Percentiles rank a stretch among this genome's conserved stretches.
These are phyloP conservation scores for Labeo catla DNA, from an alignment of 2,113 vertebrate genomes.

Conservation along the genomic window DNA sequence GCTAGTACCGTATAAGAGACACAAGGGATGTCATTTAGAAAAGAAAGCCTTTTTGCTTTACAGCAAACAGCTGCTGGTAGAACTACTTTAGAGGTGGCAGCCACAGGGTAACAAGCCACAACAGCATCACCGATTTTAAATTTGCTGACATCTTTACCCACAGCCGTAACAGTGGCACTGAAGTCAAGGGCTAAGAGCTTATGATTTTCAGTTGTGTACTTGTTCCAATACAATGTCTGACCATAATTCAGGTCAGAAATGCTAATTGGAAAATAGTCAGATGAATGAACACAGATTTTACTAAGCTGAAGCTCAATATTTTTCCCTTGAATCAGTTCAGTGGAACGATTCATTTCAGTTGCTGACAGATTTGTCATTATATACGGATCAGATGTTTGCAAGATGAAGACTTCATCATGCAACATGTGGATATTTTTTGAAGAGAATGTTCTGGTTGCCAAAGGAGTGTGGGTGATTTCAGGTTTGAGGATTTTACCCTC, in stretches of 20 bases:
- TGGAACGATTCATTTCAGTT: constrained; percentile 44
- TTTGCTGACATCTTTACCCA: constrained; percentile 77
- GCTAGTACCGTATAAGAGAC: constrained; percentile 82
- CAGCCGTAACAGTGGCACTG: constrained; percentile 79
- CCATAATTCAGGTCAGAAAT: constrained; percentile 77
- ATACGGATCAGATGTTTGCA: constrained; percentile 79
- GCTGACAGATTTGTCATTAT: constrained; percentile 72
- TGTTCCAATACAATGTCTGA: constrained; percentile 81
- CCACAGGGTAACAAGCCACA: constrained; percentile 80
- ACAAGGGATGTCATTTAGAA: constrained; percentile 78
- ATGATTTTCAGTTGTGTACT: constrained; percentile 74
- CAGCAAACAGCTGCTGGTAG: constrained; percentile 80
- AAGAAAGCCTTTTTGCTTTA: constrained; percentile 72
- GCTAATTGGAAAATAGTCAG: constrained; percentile 86
- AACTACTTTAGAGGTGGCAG: constrained; percentile 72
- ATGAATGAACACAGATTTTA: constrained; percentile 82
- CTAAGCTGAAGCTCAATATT: constrained; percentile 76
- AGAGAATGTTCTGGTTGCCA: constrained; percentile 51
- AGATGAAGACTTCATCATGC: constrained; percentile 62
- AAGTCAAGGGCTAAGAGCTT: constrained; percentile 82
- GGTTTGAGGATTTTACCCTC: constrained; percentile 71
- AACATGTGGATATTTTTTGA: constrained; percentile 29
- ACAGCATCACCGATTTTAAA: constrained; percentile 83
- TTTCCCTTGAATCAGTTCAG: constrained; percentile 15
- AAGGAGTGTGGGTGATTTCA: constrained; percentile 71